Conservation (phyloP, 2,888 invertebrate genomes). For the Arge pagana region DNA sequence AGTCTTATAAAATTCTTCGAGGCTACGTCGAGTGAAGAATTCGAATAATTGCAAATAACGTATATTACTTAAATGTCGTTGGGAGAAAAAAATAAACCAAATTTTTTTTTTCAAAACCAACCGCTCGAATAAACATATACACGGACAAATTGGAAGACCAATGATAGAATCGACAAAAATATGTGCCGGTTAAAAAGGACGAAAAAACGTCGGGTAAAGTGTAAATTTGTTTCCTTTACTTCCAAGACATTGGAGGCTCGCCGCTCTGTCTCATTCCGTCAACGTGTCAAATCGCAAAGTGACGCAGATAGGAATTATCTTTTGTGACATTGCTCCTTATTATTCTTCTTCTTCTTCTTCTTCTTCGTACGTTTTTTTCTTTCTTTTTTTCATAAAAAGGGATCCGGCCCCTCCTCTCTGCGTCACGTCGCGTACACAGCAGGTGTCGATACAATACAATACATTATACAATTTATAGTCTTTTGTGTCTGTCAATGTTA, state of each 20-base stretch:
- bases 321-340: constrained; percentile 1
- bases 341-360: not conserved
- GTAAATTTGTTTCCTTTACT: no score
- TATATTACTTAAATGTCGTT: no score
- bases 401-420: constrained; percentile 26
- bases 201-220: no score
- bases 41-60: no score
- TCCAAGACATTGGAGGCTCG: not conserved
- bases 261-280: constrained; percentile 33
- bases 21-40: no score
- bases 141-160: not conserved
- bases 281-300: constrained; percentile 34
- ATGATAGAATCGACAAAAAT: not conserved
- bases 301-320: constrained; percentile 21
- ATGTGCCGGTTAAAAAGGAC: no score
- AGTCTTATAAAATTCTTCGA: no score
- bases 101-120: no score
- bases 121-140: not conserved
- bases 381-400: not conserved
- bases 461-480: constrained; percentile 33
- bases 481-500: constrained; percentile 31
- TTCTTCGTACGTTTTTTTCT: not conserved
- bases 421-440: constrained; percentile 30
- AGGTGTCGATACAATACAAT: constrained; percentile 35
- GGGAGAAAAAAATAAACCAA: no score